Conservation (phyloP, 2,888 invertebrate genomes). For the Heliconius charithonia region DNA sequence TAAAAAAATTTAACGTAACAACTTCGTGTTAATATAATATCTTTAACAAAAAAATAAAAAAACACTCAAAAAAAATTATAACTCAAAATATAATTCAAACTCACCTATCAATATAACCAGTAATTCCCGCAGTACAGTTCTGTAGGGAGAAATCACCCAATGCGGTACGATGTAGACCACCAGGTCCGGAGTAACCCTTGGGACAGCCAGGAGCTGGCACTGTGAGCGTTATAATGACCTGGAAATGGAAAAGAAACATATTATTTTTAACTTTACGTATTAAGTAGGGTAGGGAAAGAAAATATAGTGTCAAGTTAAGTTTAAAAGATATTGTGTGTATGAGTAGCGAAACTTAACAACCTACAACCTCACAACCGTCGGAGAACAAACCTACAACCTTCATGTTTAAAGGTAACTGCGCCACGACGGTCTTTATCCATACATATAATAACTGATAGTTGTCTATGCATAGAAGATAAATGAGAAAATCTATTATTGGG, state of each 20-base stretch:
- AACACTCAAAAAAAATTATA: too few species aligned
- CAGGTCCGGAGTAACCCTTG: conserved; percentile 92
- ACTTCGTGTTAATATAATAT: too few species aligned
- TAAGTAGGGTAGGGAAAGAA: too few species aligned
- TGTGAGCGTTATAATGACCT: conserved; percentile 85
- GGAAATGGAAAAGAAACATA: background rate
- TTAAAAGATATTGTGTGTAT: too few species aligned
- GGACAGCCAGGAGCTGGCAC: conserved; percentile 90
- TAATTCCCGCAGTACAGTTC: conserved; percentile 93
- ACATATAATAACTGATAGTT: too few species aligned
- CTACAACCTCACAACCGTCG: too few species aligned
- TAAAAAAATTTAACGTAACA: too few species aligned
- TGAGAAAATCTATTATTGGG: too few species aligned
- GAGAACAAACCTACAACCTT: background rate
- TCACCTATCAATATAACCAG: conserved; percentile 90
- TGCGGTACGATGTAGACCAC: conserved; percentile 86
- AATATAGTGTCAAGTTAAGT: too few species aligned
- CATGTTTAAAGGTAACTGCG: background rate
- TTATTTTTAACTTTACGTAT: background rate
- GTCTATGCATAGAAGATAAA: too few species aligned
- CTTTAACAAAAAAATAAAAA: too few species aligned
- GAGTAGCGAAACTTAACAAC: too few species aligned
- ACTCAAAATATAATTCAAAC: background rate
- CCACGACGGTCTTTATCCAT: background rate
- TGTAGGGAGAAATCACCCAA: conserved; percentile 68